These are phyloP conservation scores for Turritopsis dohrnii DNA, from an alignment of 30 jellyfish, hydroid and myxozoan species.

Conservation along the genomic window DNA sequence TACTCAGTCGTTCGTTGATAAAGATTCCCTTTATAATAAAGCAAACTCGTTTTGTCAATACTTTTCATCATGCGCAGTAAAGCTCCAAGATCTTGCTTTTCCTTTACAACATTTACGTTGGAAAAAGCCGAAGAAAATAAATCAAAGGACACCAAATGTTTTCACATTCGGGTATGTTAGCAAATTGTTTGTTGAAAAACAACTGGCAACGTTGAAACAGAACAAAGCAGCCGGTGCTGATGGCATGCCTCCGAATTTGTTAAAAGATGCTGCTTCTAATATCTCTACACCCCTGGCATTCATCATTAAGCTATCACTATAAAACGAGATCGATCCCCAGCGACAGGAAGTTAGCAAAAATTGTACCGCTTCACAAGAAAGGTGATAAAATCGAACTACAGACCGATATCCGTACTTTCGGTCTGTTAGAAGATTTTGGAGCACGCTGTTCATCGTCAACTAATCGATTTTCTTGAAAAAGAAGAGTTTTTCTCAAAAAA, in stretches of 20 bases:
- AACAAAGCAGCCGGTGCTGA: constrained; percentile 14
- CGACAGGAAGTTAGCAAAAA: constrained; percentile 8
- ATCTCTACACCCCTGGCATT: constrained; percentile 10
- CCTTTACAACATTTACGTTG: constrained; percentile 4
- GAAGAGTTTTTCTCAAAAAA: too few relatives aligned
- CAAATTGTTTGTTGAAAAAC: constrained; percentile 6
- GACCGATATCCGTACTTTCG: constrained; percentile 13
- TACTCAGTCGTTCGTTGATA: too few relatives aligned
- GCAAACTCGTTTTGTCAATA: too few relatives aligned
- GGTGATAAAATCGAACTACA: constrained; percentile 1
- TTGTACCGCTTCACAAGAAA: constrained; percentile 12
- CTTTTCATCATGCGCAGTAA: too few relatives aligned
- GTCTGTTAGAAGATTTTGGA: constrained; percentile 5
- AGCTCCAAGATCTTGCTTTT: constrained; percentile 8
- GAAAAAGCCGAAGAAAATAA: constrained; percentile 1
- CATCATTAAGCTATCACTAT: neutral
- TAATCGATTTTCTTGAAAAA: too few relatives aligned
- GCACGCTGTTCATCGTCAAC: too few relatives aligned
- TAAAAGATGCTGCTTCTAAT: constrained; percentile 3
- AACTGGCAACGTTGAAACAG: constrained; percentile 9
- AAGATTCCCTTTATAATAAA: too few relatives aligned
- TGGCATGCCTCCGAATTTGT: constrained; percentile 6
- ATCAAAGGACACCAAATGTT: constrained; percentile 12
- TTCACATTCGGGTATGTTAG: too few relatives aligned
- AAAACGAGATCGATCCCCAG: constrained; percentile 7